Evolutionary conservation across 2,888 invertebrate species (phyloP), one percentile per base, ranked within the genome.

Genomic region (Pollenia labialis): DNA sequence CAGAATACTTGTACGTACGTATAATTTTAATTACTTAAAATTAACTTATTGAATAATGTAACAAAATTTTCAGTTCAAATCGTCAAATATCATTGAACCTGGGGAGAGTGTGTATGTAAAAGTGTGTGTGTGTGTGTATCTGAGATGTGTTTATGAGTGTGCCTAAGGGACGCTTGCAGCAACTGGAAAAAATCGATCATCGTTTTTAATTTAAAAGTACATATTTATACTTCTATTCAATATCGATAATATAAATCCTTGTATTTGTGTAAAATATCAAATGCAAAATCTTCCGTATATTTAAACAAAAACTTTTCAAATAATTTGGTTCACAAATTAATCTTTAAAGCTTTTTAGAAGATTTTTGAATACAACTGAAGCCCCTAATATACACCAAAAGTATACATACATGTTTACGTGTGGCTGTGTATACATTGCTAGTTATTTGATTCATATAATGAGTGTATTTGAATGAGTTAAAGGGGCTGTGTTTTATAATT

Each of bases 31-130:
- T 85, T 71, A 76, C 71, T 85, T 81, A 85, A 66, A 76, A 85
- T 72, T 80, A 85, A 71, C 85, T 76, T 85, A 85, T 76, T 71
- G 56, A 81, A 66, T 85, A 81, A 52, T 76, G 81, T 81, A 85
- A 85, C 85, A 85, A 80, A 74, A 85, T 58, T 72, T 62, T 69
- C 52, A 71, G 68, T 82, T 68, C 75, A 68, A 82, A 76, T 62
- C 52, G 18, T 69, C 16, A 56, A 16, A 58, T 40, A 58, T 48
- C 56, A 74, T 66, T 58, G 64, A 72, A 72, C 81, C 71, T 32
- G 32, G 32, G 32, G 32, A 32, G 42, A 48, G 44, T 52, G 7
- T 52, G 50, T 52, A 6, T 14, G 58, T 32, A 10, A 23, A 71
- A 71, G 56, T 42, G 56, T 44, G 12, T 50, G 42, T 68, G 44